Base-by-base conservation (phyloP, 2,113 vertebrate species). In the Rhizomys pruinosus region DNA sequence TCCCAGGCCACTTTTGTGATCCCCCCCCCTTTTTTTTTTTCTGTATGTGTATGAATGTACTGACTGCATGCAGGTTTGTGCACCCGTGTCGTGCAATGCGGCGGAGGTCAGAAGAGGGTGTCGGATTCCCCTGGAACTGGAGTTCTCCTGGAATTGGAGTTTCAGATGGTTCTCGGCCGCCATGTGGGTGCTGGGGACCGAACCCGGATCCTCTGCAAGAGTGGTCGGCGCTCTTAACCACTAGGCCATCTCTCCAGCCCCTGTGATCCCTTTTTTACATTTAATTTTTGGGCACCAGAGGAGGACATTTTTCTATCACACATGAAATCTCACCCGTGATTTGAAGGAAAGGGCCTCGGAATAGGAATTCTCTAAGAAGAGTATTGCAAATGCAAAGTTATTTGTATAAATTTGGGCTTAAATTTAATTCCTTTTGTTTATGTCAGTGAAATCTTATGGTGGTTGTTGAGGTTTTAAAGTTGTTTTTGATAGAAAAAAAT, bases 331-430 rank as follows among this genome's bases (percentile, higher is more conserved):
- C 71, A 77, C 16, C 44, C 59, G 37, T 63, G 81, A 69, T 66
- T 80, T 94, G 39, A 93, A 57, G 42, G 66, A 59, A 91, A 66
- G 19, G 29, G 68, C 0, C 11, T 52, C 5, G 39, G 29, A 20
- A 29, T 27, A n/a, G 55, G 91, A 77, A 39, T 59, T 32, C 59
- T 47, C 68, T 68, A 81, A 72, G 59, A 92, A 84, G 23, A 91
- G 52, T 42, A 59, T 4, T 89, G 80, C 32, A 20, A 34, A 29
- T 93, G 37, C 61, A 93, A 39, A 95, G 69, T 95, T 94, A 95
- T 97, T 90, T 97, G 39, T 72, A 77, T 84, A 93, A 94, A 94
- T 82, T 91, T 20, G 88, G 71, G 1, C 86, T 95, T 72, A 57
- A 85, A 0, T 95, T 74, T 86, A 97, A 55, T 82, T 95, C 22